phyloP scores from a whole-genome alignment of 2,888 invertebrate genomes.

The Lissonota sp. region DNA sequence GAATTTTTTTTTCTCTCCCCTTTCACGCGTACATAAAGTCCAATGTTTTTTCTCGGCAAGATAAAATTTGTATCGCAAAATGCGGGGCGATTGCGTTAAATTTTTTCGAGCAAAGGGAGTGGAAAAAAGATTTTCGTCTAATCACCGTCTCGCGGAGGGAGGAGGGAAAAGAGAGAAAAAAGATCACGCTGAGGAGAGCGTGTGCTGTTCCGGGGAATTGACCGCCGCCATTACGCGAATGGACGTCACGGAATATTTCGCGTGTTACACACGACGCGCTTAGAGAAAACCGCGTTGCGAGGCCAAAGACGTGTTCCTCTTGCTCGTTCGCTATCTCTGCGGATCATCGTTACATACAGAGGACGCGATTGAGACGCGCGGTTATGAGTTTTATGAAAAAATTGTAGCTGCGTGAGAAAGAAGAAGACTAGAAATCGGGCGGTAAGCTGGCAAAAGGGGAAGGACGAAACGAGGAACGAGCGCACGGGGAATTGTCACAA shows the following conservation, averaged over 20 bases:
- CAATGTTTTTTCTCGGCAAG: no score
- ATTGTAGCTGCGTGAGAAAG: constrained; percentile 9
- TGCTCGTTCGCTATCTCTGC: constrained; percentile 57
- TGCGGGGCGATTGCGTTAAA: not conserved
- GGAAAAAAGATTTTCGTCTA: no score
- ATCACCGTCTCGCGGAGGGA: not conserved
- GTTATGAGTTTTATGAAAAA: constrained; percentile 12
- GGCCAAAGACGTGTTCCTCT: constrained; percentile 21
- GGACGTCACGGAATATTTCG: constrained; percentile 74
- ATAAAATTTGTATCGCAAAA: no score
- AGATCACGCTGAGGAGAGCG: constrained; percentile 72
- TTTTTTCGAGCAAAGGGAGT: not conserved
- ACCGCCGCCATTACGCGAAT: constrained; percentile 78
- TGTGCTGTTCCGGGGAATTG: constrained; percentile 76
- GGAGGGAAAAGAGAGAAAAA: constrained; percentile 12
- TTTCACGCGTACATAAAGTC: no score
- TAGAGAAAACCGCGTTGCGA: constrained; percentile 55
- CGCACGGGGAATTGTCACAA: not conserved
- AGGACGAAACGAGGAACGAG: not conserved
- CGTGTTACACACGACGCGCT: constrained; percentile 65
- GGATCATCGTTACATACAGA: not conserved
- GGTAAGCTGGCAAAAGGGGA: not conserved
- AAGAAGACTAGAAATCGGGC: not conserved
- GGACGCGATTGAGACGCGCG: constrained; percentile 41
- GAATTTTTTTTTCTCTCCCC: no score